Conservation (phyloP, 2,797 vertebrate species). For the Neopelma chrysocephalum region DNA sequence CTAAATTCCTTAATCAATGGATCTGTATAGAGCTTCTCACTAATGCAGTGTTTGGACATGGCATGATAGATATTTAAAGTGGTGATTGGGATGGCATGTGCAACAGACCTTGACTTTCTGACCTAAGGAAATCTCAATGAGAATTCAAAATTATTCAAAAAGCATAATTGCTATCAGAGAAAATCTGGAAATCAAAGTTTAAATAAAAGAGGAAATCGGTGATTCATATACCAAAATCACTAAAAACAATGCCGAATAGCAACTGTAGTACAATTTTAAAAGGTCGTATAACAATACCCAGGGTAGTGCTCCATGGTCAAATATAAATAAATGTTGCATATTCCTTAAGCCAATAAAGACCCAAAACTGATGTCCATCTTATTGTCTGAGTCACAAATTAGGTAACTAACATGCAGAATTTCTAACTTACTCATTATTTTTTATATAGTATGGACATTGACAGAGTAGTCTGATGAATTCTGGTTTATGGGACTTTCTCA, state of each 20-base stretch:
- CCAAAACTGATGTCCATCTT: neutral
- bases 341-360: neutral
- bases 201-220: neutral
- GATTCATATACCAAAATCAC: neutral
- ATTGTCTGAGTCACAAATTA: neutral
- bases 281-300: neutral
- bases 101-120: neutral
- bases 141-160: neutral
- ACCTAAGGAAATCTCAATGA: neutral
- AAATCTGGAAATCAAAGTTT: neutral
- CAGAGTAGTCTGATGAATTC: neutral
- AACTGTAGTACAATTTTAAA: neutral
- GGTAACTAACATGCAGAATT: neutral
- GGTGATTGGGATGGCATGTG: neutral
- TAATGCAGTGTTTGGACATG: neutral
- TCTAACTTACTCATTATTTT: neutral
- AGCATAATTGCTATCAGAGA: neutral
- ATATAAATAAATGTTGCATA: neutral
- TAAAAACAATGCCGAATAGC: neutral
- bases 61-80: neutral
- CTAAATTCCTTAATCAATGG: neutral
- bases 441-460: neutral
- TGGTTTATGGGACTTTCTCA: neutral
- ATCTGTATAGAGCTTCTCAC: neutral
- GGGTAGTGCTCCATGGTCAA: fast-evolving